These are phyloP conservation scores for Drosophila dunni DNA, from an alignment of 1,140 invertebrate genomes.

Conservation along the genomic window DNA sequence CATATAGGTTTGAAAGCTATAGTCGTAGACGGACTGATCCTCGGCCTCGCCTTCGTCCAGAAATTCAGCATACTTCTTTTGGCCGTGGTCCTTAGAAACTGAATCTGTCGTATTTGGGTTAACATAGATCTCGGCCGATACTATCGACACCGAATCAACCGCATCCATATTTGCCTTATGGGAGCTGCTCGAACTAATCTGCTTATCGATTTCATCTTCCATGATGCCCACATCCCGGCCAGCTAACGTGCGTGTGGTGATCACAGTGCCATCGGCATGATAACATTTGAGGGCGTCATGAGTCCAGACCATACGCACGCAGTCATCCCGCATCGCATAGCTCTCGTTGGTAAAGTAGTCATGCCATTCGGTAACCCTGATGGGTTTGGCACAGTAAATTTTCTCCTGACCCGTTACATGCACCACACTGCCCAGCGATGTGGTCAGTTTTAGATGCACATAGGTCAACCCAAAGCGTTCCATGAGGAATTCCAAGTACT, in stretches of 20 bases:
- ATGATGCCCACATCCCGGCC: constrained; percentile 42
- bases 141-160: neutral
- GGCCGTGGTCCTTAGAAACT: neutral
- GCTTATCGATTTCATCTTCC: constrained; percentile 51
- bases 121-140: constrained; percentile 7
- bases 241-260: constrained; percentile 37
- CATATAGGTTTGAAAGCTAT: constrained; percentile 40
- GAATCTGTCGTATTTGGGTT: neutral
- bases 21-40: constrained; percentile 23
- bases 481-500: constrained; percentile 54
- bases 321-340: constrained; percentile 72
- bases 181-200: constrained; percentile 69
- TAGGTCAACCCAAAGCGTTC: constrained; percentile 53
- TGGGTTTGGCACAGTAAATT: constrained; percentile 60
- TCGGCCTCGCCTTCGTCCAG: constrained; percentile 29
- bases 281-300: constrained; percentile 56
- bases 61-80: neutral
- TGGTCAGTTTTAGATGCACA: constrained; percentile 62
- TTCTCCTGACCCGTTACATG: constrained; percentile 39
- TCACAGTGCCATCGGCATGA: constrained; percentile 70
- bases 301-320: constrained; percentile 70
- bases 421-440: constrained; percentile 67
- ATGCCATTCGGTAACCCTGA: constrained; percentile 68
- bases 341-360: constrained; percentile 76
- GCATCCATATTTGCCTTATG: constrained; percentile 11